Evolutionary conservation across 2,113 vertebrate genomes (phyloP).

Genomic region (Setophaga kirtlandii): DNA sequence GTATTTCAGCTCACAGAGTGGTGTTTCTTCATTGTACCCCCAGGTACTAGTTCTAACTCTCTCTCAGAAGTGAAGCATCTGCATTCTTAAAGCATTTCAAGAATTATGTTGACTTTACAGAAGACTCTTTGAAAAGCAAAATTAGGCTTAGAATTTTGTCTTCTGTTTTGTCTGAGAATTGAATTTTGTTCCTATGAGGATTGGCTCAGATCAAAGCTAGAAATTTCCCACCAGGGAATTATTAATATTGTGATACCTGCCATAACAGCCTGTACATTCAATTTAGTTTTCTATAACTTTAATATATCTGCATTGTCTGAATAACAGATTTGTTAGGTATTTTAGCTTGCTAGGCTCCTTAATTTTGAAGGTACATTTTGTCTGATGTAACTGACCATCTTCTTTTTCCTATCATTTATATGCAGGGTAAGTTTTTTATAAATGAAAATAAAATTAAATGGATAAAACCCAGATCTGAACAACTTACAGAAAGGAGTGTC

Average conservation of each 20-base stretch:
- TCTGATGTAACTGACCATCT: background rate
- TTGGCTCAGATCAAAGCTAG: background rate
- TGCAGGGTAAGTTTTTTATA: background rate
- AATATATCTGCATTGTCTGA: background rate
- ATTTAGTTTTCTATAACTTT: background rate
- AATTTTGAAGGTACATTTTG: background rate
- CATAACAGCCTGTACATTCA: background rate
- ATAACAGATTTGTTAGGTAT: background rate
- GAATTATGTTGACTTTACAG: background rate
- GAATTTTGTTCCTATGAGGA: background rate
- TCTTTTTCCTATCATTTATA: background rate
- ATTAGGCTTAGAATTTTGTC: background rate
- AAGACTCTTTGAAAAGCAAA: background rate
- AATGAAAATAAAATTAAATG: background rate
- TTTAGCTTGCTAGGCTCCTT: background rate
- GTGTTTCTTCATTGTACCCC: background rate
- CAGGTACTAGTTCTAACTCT: rapidly evolving
- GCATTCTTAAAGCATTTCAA: background rate
- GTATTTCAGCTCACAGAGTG: background rate
- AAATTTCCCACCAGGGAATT: background rate
- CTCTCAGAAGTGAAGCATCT: background rate
- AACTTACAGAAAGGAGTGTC: background rate
- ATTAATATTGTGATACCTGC: background rate
- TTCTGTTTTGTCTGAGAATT: background rate
- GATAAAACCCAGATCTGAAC: background rate